Evolutionary conservation across 2,113 vertebrate species (phyloP).

Genomic region (Sphyrna mokarran): DNA sequence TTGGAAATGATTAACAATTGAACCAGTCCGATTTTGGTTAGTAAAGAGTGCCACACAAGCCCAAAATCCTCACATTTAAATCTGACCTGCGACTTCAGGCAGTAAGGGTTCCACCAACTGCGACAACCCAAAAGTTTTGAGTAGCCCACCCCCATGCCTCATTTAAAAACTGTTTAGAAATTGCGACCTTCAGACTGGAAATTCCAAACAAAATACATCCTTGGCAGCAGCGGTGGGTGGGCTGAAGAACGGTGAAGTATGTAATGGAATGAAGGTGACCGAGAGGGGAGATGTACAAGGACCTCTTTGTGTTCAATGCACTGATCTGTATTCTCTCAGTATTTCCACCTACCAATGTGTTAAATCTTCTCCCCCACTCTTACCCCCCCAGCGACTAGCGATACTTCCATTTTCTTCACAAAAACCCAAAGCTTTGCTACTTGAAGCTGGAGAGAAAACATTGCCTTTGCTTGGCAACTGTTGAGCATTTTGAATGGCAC

Average conservation of each 20-base stretch:
- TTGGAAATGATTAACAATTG: neutral
- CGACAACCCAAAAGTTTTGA: neutral
- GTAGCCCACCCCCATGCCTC: neutral
- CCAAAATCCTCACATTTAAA: neutral
- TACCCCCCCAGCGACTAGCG: neutral
- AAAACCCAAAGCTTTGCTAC: neutral
- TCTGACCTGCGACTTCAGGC: neutral
- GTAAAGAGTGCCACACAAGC: neutral
- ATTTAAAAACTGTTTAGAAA: neutral
- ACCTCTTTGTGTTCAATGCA: neutral
- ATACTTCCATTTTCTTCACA: neutral
- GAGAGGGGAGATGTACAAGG: neutral
- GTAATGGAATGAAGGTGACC: neutral
- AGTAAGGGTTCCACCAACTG: neutral
- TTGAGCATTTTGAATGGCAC: neutral
- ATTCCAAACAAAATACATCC: neutral
- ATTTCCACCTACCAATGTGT: neutral
- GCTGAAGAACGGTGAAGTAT: neutral
- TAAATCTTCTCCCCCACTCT: neutral
- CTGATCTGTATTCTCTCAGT: neutral
- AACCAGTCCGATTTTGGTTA: neutral
- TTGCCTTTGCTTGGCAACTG: neutral
- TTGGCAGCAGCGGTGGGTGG: too few relatives aligned
- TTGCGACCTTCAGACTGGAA: neutral
- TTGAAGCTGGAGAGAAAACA: neutral